Percentiles rank a stretch among this genome's conserved stretches.
Conservation (phyloP, 2,113 vertebrate genomes). For the Pollachius pollachius region DNA sequence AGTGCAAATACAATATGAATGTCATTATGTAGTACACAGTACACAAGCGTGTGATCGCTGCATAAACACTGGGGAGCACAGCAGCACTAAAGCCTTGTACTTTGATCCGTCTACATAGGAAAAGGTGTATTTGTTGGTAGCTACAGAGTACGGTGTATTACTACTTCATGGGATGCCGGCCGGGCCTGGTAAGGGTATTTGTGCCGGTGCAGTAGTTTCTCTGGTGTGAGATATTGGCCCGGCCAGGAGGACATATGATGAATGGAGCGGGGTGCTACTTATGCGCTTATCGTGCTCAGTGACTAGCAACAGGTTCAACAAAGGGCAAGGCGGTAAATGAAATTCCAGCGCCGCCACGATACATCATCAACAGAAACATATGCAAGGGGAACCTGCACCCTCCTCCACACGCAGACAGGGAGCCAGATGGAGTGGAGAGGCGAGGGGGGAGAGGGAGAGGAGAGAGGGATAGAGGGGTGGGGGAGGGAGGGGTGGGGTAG, state of each 20-base stretch:
- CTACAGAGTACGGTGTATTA: slow-evolving; percentile 34
- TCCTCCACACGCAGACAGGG: slow-evolving; percentile 91
- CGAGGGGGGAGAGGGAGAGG: slow-evolving; percentile 27
- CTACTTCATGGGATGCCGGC: slow-evolving; percentile 74
- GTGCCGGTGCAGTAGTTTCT: slow-evolving; percentile 82
- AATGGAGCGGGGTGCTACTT: slow-evolving; percentile 98
- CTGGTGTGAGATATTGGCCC: slow-evolving; percentile 93
- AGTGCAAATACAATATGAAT: slow-evolving; percentile 61
- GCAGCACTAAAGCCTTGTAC: slow-evolving; percentile 48
- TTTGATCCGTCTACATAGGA: slow-evolving; percentile 54
- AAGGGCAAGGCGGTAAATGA: slow-evolving; percentile 99
- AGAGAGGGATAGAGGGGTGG: slow-evolving; percentile 61
- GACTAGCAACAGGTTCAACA: slow-evolving; percentile 99
- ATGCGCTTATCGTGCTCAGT: slow-evolving; percentile 98
- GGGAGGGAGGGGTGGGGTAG: slow-evolving; percentile 62
- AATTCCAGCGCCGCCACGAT: slow-evolving; percentile 97
- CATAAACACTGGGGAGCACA: slow-evolving; percentile 50
- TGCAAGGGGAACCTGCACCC: slow-evolving; percentile 89
- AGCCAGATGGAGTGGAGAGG: slow-evolving; percentile 75
- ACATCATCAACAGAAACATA: slow-evolving; percentile 98
- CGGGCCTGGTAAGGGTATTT: slow-evolving; percentile 78
- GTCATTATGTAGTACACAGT: slow-evolving; percentile 55
- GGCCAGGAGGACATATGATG: slow-evolving; percentile 97
- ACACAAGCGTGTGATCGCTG: slow-evolving; percentile 41
- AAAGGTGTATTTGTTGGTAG: slow-evolving; percentile 53